phyloP scores from a whole-genome alignment of 2,113 vertebrate genomes.

The Neogale vison region DNA sequence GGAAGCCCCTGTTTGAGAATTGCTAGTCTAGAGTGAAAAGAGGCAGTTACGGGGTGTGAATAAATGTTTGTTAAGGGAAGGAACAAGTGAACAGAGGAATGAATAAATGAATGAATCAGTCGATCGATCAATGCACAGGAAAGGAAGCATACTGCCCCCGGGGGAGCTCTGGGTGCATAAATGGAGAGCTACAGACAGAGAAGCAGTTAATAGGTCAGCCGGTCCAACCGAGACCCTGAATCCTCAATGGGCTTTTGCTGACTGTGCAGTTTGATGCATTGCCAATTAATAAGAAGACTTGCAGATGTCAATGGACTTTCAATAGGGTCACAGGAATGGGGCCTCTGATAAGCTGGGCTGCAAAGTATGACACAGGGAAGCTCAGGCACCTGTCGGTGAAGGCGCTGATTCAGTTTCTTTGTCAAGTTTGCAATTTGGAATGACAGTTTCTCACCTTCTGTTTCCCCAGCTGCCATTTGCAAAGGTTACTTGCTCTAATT shows the following conservation, averaged over 20 bases:
- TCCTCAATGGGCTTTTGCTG: slow-evolving; percentile 42
- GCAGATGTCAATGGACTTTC: slow-evolving; percentile 45
- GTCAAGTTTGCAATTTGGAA: slow-evolving; percentile 45
- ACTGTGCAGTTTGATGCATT: slow-evolving; percentile 47
- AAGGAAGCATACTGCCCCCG: background rate
- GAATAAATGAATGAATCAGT: background rate
- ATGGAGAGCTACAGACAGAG: background rate
- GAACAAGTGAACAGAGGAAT: background rate
- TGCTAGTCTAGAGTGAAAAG: background rate
- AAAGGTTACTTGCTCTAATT: slow-evolving; percentile 71
- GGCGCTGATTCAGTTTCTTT: slow-evolving; percentile 48
- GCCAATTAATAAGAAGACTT: slow-evolving; percentile 66
- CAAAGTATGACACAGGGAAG: background rate
- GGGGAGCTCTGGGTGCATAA: background rate
- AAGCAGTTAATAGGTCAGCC: slow-evolving; percentile 37
- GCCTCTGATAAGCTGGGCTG: slow-evolving; percentile 53
- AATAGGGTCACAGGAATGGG: slow-evolving; percentile 50
- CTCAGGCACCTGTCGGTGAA: slow-evolving; percentile 44
- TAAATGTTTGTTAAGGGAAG: slow-evolving; percentile 19
- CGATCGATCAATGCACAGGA: background rate
- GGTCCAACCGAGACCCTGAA: background rate
- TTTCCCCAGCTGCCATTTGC: slow-evolving; percentile 70
- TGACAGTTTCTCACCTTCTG: slow-evolving; percentile 71
- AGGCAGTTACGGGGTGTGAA: background rate
- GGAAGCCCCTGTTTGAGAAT: background rate